Base-by-base conservation (phyloP, 2,888 invertebrate species). In the Smittia aterrima region DNA sequence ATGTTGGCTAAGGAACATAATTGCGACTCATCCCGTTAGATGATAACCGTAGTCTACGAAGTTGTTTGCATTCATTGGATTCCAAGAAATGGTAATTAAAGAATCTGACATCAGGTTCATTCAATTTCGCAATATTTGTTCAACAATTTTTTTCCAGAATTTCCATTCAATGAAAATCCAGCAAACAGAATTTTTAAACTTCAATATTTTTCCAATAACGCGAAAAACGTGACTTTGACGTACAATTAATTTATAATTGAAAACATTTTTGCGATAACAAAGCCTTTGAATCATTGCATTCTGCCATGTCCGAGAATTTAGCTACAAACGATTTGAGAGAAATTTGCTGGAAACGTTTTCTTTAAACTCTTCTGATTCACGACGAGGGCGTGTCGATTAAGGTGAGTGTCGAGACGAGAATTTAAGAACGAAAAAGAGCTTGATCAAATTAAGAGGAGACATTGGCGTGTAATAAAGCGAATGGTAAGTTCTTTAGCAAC, bases 211-310 rank as follows among this genome's bases (percentile, higher is more conserved):
- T 58, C 22, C 58, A 58, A 58, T 22, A 22, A 20, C 22, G 24
- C 58, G 58, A 6, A 22, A 58, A 58, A 58, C 58, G 58, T 58
- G 58, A 58, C 58, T 58, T 58, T 58, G 58, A 58, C 58, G 58
- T 22, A 58, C 3, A 58, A 58, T 22, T 24, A 24, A 24, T 22
- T 24, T 58, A 18, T 58, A 22, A 20, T 58, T 22, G 58, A 18
- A 22, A 18, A 11, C 53, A 53, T 6, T 16, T 38, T 7, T 47
- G 24, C 22, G 11, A n/a, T 11, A 58, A 6, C 22, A 13, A 47
- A 4, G 20, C 2, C 11, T 20, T 58, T 58, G 3, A 22, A 22
- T 58, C 16, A 1, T 20, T 58, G 58, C 20, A 20, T 16, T 20
- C 16, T 24, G 11, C 20, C 18, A 58, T 58, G 20, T 58, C 24